Evolutionary conservation across 2,113 vertebrate species (phyloP), one percentile per base, ranked within the genome.

Genomic region (Halcyon senegalensis): DNA sequence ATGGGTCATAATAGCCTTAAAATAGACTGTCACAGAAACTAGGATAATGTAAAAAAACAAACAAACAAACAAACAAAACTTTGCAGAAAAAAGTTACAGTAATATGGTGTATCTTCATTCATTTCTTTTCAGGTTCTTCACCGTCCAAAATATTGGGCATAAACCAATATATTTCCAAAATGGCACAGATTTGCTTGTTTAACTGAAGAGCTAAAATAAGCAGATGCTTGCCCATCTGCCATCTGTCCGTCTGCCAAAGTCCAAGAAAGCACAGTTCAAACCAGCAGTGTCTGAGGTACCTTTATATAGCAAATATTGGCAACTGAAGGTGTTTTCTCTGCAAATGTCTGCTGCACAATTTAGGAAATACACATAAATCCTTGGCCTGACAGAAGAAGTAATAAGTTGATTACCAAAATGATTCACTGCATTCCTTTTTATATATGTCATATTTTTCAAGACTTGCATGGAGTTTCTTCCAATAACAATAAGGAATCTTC

Each of bases 211-310:
- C 23, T 84, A 64, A 89, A 95, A 83, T n/a, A 88, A 92, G 18
- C 78, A 93, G 79, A 55, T 93, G 90, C 21, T 87, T 93, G 6
- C 63, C 75, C 67, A 90, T 73, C 90, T 94, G 82, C 74, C 66
- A 46, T 68, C 51, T 89, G 25, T 86, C 43, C 77, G 17, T n/a
- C 84, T 87, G 39, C 56, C 66, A 60, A 30, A 23, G 17, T 44
- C 59, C 50, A 93, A 77, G 75, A 73, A 83, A 88, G 27, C 21
- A 66, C 12, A 69, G 28, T 37, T 86, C 1, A 7, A 69, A 96
- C 18, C 31, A 69, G 39, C 20, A 43, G 10, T 48, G 39, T 79
- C 58, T 68, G 53, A 79, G 17, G 20, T 79, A 79, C 5, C 7
- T 87, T 33, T 66, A 7, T 16, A 11, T 53, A 62, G 53, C 35